Evolutionary conservation across 2,113 vertebrate genomes (phyloP).

Genomic region (Pygoscelis adeliae): DNA sequence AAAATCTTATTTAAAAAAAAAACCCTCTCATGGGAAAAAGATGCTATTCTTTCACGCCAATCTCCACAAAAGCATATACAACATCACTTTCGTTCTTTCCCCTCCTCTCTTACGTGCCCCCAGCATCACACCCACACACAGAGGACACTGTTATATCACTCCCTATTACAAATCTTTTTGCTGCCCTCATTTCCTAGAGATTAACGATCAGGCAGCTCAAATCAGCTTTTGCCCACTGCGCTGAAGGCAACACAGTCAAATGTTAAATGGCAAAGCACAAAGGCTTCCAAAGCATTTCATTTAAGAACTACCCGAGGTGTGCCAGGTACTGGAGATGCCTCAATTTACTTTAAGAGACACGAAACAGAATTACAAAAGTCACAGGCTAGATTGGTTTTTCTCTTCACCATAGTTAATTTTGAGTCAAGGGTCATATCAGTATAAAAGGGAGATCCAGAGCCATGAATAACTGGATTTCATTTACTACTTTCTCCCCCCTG

Average conservation of each 20-base stretch:
- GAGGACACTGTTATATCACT: not conserved
- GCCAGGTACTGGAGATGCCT: not conserved
- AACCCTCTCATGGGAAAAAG: not conserved
- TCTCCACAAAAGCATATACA: not conserved
- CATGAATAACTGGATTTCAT: not conserved
- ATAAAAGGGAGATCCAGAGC: not conserved
- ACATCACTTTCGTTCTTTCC: not conserved
- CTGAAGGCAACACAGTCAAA: not conserved
- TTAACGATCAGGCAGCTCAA: slow-evolving; percentile 16
- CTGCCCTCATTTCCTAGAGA: slow-evolving; percentile 53
- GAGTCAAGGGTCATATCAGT: not conserved
- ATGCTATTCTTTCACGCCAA: not conserved
- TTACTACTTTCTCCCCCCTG: not conserved
- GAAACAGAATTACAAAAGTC: not conserved
- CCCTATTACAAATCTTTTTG: not conserved
- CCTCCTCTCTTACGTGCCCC: not conserved
- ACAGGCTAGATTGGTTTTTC: not conserved
- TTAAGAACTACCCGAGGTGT: accelerated
- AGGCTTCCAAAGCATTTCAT: not conserved
- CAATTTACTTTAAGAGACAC: not conserved
- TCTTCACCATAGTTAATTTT: not conserved
- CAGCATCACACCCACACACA: not conserved
- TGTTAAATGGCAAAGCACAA: not conserved
- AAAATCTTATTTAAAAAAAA: not conserved
- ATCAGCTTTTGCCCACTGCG: not conserved